A percentile compares a stretch with the other conserved stretches of the same genome.
Evolutionary conservation across 2,797 vertebrate genomes (phyloP).

Genomic region (Pelodytes ibericus): DNA sequence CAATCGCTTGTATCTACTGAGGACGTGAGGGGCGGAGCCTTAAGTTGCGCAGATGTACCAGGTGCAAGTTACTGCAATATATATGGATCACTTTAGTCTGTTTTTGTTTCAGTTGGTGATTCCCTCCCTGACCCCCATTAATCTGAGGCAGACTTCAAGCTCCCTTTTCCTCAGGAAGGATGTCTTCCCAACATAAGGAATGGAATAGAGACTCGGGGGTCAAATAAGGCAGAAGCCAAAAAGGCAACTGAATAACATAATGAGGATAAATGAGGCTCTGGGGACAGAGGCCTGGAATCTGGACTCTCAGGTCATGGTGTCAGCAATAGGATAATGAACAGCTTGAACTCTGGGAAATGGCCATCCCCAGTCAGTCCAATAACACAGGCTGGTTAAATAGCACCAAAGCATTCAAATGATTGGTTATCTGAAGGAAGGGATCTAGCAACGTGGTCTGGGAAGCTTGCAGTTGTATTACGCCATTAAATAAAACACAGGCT

Average conservation of each 20-base stretch:
- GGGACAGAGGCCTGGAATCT: constrained; percentile 14
- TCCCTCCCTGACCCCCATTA: not conserved
- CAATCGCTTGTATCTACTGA: too few relatives aligned
- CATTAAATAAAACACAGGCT: too few relatives aligned
- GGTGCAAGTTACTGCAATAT: too few relatives aligned
- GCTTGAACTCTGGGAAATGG: not conserved
- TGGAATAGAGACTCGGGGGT: not conserved
- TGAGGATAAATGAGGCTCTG: not conserved
- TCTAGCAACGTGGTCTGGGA: too few relatives aligned
- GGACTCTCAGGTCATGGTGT: not conserved
- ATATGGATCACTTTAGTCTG: too few relatives aligned
- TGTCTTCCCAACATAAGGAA: not conserved
- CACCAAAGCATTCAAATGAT: too few relatives aligned
- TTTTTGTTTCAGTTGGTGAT: too few relatives aligned
- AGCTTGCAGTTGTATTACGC: too few relatives aligned
- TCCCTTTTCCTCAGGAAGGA: not conserved
- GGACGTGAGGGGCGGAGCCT: too few relatives aligned
- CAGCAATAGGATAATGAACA: constrained; percentile 22
- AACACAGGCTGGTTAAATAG: too few relatives aligned
- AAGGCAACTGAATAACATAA: not conserved
- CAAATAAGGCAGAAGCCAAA: constrained; percentile 16
- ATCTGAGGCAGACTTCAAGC: not conserved
- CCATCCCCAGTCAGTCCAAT: not conserved
- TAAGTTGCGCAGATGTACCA: too few relatives aligned
- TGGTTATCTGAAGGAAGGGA: too few relatives aligned